phyloP scores from a whole-genome alignment of 2,113 vertebrate species.

The Alethe diademata region DNA sequence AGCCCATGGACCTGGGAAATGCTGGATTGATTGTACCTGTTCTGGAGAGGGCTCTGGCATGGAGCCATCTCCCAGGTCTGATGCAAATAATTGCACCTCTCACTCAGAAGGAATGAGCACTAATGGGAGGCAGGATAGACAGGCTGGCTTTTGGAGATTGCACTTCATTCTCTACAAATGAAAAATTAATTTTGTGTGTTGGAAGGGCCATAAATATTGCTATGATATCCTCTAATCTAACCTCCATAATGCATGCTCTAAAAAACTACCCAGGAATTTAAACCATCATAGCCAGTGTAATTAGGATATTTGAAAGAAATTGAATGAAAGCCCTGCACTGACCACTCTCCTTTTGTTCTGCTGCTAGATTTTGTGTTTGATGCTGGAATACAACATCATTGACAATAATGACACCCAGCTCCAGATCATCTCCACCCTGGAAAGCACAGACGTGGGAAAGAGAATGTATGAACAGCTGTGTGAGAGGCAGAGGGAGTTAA shows the following conservation, averaged over 20 bases:
- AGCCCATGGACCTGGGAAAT: neutral
- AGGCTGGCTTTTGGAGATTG: neutral
- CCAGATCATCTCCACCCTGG: constrained; percentile 98
- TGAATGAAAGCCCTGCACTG: neutral
- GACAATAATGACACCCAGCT: constrained; percentile 98
- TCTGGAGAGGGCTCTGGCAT: neutral
- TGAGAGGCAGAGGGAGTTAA: constrained; percentile 94
- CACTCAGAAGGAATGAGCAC: neutral
- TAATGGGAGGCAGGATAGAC: neutral
- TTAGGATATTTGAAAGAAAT: neutral
- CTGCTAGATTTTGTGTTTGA: constrained; percentile 92
- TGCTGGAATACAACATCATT: constrained; percentile 99
- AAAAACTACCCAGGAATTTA: neutral
- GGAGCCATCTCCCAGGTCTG: neutral
- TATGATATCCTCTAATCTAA: neutral
- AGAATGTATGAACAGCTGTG: constrained; percentile 99
- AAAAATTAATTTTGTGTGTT: neutral
- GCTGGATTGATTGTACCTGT: neutral
- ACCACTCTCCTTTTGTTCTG: neutral
- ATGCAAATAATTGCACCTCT: neutral
- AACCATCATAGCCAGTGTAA: neutral
- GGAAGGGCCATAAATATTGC: neutral
- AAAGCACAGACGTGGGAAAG: constrained; percentile 94
- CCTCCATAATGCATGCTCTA: neutral
- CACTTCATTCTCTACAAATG: neutral